Base-by-base conservation (phyloP, 2,888 invertebrate genomes). In the Romanomermis culicivorax region DNA sequence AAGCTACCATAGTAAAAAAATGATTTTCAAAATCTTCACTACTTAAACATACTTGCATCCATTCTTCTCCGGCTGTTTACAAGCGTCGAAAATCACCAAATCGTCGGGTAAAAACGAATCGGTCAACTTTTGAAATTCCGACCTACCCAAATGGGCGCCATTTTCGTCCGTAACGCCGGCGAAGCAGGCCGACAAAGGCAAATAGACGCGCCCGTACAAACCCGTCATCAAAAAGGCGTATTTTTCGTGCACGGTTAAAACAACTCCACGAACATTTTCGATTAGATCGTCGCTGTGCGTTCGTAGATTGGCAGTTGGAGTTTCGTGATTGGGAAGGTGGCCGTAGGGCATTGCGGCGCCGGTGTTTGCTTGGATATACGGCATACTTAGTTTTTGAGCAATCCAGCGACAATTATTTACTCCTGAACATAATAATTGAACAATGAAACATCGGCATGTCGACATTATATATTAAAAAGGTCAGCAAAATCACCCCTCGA, bases 401-500 rank as follows among this genome's bases (percentile, higher is more conserved):
- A 49, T 25, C 50, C 50, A 49, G 27, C 29, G 50, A 49, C 50
- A 49, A 49, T 49, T 29, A 49, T 49, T 49, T n/a, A n/a, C n/a
- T n/a, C n/a, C n/a, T n/a, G n/a, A n/a, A n/a, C n/a, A n/a, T n/a
- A n/a, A n/a, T n/a, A n/a, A n/a, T n/a, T n/a, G n/a, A n/a, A n/a
- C n/a, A n/a, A n/a, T n/a, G n/a, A n/a, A n/a, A n/a, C n/a, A n/a
- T n/a, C n/a, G n/a, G n/a, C n/a, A n/a, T n/a, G n/a, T n/a, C n/a
- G n/a, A n/a, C n/a, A n/a, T n/a, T n/a, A n/a, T n/a, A n/a, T n/a
- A n/a, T n/a, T n/a, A n/a, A n/a, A n/a, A n/a, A n/a, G n/a, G n/a
- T n/a, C n/a, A n/a, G n/a, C n/a, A n/a, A n/a, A n/a, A n/a, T n/a
- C n/a, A n/a, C n/a, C n/a, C n/a, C n/a, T n/a, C n/a, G n/a, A n/a